Base-by-base conservation (phyloP, 2,888 invertebrate species). In the Heliconius aoede region DNA sequence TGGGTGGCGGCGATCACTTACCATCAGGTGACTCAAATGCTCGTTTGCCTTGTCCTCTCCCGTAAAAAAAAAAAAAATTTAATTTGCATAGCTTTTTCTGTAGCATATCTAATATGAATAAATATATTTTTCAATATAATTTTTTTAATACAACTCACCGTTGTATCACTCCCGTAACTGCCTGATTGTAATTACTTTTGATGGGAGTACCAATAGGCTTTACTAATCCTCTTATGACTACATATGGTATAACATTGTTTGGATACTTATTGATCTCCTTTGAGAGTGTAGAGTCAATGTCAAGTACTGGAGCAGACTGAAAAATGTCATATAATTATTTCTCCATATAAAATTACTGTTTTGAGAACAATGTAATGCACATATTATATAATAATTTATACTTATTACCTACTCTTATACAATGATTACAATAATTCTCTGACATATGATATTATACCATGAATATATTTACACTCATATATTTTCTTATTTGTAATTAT, bases 161-260 rank as follows among this genome's bases (percentile, higher is more conserved):
- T 86, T 98, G 97, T 64, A 98, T 92, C 11, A 98, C 98, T 62
- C 98, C 98, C 30, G 96, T 96, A 4, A 97, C 95, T 74, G 95
- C 95, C 74, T 96, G 95, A 85, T 97, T 96, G 88, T 97, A 96
- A 82, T 96, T 95, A 89, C 97, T 97, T 74, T 95, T 95, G 79
- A 98, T 96, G 3, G 97, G 96, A 81, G 95, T 95, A 11, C 97
- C 97, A 7, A 98, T 91, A 0, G 98, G 96, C 85, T 96, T 96
- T 1, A 98, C 97, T 36, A 96, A 94, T 1, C 98, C 98, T 76
- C 97, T 92, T 74, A 98, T 95, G 30, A 97, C 97, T 62, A 97
- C 96, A 91, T 97, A 98, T 0, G 96, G 96, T 78, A 97, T 93
- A 81, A 95, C 96, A 80, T 95, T 94, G 80, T 96, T 95, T 7